Base-by-base conservation (phyloP, 2,888 invertebrate genomes). In the Gandaritis pyraliata region DNA sequence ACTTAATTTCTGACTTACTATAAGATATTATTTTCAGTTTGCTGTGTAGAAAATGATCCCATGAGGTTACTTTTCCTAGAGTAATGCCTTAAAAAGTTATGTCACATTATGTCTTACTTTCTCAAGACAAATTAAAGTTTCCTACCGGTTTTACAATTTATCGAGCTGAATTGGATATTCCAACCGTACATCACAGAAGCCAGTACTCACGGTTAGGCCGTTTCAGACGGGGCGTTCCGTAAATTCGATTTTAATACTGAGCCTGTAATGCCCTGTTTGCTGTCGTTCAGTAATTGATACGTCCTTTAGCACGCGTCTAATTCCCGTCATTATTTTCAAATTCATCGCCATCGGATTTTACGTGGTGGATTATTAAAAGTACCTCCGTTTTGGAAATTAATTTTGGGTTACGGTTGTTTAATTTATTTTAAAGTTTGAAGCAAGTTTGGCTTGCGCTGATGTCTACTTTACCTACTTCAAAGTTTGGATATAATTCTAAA, bases 201-300 rank as follows among this genome's bases (percentile, higher is more conserved):
- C 53, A 48, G 41, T 52, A 58, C 52, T 66, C 62, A 54, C 58
- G 64, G 53, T 50, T 46, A 64, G 52, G 64, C 58, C 38, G 48
- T 58, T 58, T 57, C 53, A 64, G 64, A 59, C 50, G 51, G 77
- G 80, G 81, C 77, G 83, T 83, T 72, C 62, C 86, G 88, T 90
- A 88, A 92, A 92, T 91, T 89, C 80, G 90, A 88, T 91, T 92
- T 92, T 92, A 92, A 92, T 92, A 88, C 85, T 82, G 85, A 89
- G 81, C 85, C 80, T 82, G 78, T 89, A 90, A 90, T 87, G 77
- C 86, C 82, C 81, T 81, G 86, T 88, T 88, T 86, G 88, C 87
- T 83, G 81, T 76, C 77, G 78, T 74, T 74, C 81, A 81, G 85
- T 90, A 90, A 91, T 91, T 90, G 90, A 90, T 90, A 90, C 88